A percentile compares a stretch with the other conserved stretches of the same genome.
phyloP scores from a whole-genome alignment of 2,113 vertebrate genomes.

The Silurus meridionalis region DNA sequence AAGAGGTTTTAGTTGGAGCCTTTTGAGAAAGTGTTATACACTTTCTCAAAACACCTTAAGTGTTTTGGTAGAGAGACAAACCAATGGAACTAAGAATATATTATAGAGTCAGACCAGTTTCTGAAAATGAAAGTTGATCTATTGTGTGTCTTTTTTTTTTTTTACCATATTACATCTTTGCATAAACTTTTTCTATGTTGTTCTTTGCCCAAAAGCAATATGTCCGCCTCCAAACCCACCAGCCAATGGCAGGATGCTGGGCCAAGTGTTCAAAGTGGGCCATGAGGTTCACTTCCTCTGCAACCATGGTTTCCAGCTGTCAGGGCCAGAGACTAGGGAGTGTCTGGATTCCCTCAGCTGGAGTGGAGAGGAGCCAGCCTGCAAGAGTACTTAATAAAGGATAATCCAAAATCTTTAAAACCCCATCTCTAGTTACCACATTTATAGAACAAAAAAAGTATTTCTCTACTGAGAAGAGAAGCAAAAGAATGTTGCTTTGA shows the following conservation, averaged over 20 bases:
- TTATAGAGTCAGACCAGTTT: background rate
- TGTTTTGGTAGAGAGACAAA: background rate
- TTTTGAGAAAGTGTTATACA: background rate
- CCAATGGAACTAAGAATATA: background rate
- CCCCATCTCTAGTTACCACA: conserved; percentile 10
- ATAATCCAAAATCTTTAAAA: conserved; percentile 10
- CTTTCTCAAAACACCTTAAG: background rate
- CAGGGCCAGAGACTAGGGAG: conserved; percentile 73
- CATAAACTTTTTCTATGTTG: background rate
- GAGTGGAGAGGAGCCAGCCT: conserved; percentile 79
- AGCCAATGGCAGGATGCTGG: conserved; percentile 74
- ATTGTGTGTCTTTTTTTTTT: background rate
- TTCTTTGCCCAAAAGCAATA: conserved; percentile 59
- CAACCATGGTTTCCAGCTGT: conserved; percentile 69
- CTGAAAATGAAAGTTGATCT: background rate
- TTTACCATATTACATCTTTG: background rate
- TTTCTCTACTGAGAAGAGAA: conserved; percentile 1
- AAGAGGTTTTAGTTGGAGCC: background rate
- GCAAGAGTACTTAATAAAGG: conserved; percentile 68
- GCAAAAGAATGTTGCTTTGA: background rate
- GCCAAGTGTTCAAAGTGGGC: conserved; percentile 67
- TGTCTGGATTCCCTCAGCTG: conserved; percentile 77
- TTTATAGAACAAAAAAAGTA: background rate
- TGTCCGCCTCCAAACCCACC: conserved; percentile 71
- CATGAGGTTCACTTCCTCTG: conserved; percentile 83